Evolutionary conservation across 2,888 invertebrate genomes (phyloP), one percentile per base, ranked within the genome.

Genomic region (Dendrolimus houi): DNA sequence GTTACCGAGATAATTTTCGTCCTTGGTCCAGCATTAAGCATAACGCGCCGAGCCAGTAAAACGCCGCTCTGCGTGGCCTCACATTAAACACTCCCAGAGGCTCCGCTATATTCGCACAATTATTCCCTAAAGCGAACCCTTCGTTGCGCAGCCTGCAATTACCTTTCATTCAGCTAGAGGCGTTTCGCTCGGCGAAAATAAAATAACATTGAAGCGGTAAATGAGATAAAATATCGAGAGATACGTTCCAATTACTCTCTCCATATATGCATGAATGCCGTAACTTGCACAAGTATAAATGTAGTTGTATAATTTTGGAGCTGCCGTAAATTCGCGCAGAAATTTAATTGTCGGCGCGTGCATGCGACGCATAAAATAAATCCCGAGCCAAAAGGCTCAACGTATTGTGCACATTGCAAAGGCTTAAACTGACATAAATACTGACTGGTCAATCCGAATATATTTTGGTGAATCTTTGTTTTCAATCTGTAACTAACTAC

Each of bases 61-160:
- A 81, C 71, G 75, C 71, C 71, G 77, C 69, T 71, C 74, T 80
- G 74, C 79, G 78, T 82, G 77, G 83, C 86, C 86, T 82, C 81
- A 81, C 83, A 88, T 88, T 88, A 88, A 88, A 85, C 78, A 81
- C 81, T 87, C 87, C 86, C 87, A 72, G 74, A 84, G 86, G 85
- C 81, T 76, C 68, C 66, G 79, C 87, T 79, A 84, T 82, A 81
- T 87, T 84, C 81, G 76, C 71, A 83, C 86, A 88, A 88, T 90
- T 89, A 89, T 87, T 89, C 87, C 86, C 87, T 71, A 77, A 83
- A 87, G 88, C 81, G 81, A 81, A 87, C 85, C 88, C 85, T 87
- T 84, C 77, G 72, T 69, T 70, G 74, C 75, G 79, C 74, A 83
- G 80, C 82, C 87, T 85, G 83, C 89, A 90, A 90, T 90, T 88